A percentile compares a stretch with the other conserved stretches of the same genome.
Evolutionary conservation across 2,113 vertebrate genomes (phyloP).

Genomic region (Seriola dumerili): DNA sequence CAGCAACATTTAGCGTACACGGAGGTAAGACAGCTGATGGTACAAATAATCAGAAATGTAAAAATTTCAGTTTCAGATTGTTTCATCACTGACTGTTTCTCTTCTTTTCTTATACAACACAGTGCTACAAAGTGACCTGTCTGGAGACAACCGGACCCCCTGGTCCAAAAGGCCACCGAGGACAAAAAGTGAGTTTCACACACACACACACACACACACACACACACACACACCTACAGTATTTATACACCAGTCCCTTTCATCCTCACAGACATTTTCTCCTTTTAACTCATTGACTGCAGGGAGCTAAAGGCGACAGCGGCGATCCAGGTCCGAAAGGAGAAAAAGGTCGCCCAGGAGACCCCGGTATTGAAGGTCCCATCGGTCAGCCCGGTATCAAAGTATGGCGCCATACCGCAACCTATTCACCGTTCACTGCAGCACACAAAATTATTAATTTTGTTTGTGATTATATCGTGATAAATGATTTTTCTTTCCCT

Average conservation of each 20-base stretch:
- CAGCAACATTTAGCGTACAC: constrained; percentile 79
- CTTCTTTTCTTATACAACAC: constrained; percentile 5
- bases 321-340: constrained; percentile 89
- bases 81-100: constrained; percentile 13
- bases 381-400: constrained; percentile 97
- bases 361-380: constrained; percentile 97
- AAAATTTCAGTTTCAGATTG: background rate
- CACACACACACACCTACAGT: background rate
- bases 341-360: constrained; percentile 89
- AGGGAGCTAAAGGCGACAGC: constrained; percentile 96
- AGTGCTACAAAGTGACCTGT: constrained; percentile 82
- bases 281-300: constrained; percentile 3
- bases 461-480: background rate
- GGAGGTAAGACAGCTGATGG: constrained; percentile 74
- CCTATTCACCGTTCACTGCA: background rate
- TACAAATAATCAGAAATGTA: background rate
- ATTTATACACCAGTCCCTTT: background rate
- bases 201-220: constrained; percentile 3
- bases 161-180: constrained; percentile 80
- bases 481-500: background rate
- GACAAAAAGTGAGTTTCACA: constrained; percentile 81
- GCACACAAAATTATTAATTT: background rate
- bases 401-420: constrained; percentile 78
- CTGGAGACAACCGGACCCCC: constrained; percentile 74
- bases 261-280: background rate